Base-by-base conservation (phyloP, 1,140 invertebrate species). In the Cheumatopsyche charites region DNA sequence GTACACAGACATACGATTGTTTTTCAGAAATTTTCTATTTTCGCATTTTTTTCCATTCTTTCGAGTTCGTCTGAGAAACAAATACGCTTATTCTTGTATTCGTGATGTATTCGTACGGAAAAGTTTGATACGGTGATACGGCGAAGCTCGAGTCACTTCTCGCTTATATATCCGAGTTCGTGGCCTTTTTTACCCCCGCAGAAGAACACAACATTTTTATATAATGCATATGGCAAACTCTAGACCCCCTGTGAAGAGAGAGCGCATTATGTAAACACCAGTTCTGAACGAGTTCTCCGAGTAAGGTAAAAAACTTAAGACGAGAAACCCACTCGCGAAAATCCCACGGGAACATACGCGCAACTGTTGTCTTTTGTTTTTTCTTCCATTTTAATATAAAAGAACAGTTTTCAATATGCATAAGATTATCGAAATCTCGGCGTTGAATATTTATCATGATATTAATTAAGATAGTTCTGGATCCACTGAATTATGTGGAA, bases 181-280 rank as follows among this genome's bases (percentile, higher is more conserved):
- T 19, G 6, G n/a, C 55, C 23, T 61, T 61, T 61, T 19, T 61
- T 9, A 9, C 29, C 29, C 9, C 29, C 9, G 3, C n/a, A n/a
- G n/a, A n/a, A 9, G 29, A 36, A 36, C 29, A 36, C 29, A 36
- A 36, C 29, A 36, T 36, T 36, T 36, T 36, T 36, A 36, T 36
- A 36, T 36, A 36, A 36, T 36, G 29, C 29, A 36, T 36, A 36
- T 36, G 29, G 29, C 29, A 36, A 36, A 36, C 29, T 36, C 29
- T 36, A 36, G 29, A 36, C 29, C 29, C 29, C 29, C 23, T 58
- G 21, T 58, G 12, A 4, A 26, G 23, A 26, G 21, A 23, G 63
- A 23, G 21, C 9, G 36, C 66, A 68, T 68, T 68, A 68, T 68
- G 66, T 68, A 68, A 68, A 68, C 66, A 58, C 45, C 49, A 55